Base-by-base conservation (phyloP, 2,797 vertebrate species). In the Hippocampus kuda region DNA sequence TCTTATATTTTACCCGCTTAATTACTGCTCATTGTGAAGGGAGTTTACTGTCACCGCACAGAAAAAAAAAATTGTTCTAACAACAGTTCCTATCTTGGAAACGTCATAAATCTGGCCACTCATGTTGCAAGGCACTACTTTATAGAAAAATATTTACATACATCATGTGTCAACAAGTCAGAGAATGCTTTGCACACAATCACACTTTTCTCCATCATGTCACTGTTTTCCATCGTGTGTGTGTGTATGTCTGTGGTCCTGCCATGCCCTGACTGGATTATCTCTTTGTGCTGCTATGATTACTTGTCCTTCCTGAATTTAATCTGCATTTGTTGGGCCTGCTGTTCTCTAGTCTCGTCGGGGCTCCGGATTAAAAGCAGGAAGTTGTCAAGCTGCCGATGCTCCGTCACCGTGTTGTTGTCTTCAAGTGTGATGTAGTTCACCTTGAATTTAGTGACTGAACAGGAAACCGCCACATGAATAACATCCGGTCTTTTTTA, bases 221-320 rank as follows among this genome's bases (percentile, higher is more conserved):
- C 57, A 20, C 57, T 59, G 26, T 60, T 60, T 60, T 60, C 2
- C 53, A 41, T 62, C 20, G 22, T 61, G 59, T 72, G 67, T 76
- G 1, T 0, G 59, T 72, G 67, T 76, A 0, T 0, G 69, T 75
- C 69, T 73, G 63, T 67, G 68, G 51, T 44, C 70, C 67, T 72
- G 76, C 65, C 68, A 0, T 44, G 69, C n/a, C 41, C 72, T 76
- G 78, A 85, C 74, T 70, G 79, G 86, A 86, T 87, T 84, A 80
- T 75, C 71, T 63, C 71, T 63, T 51, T 20, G 59, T 69, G 81
- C 72, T 73, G 75, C 84, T 81, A 61, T 79, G 80, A 83, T 81
- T 78, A 74, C 79, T 79, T 60, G 67, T 76, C 71, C 76, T 80
- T 80, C 80, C 75, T 80, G 75, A 77, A 80, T 82, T 84, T 83